phyloP scores from a whole-genome alignment of 2,113 vertebrate species.

The Cryptomyrus ogoouensis region DNA sequence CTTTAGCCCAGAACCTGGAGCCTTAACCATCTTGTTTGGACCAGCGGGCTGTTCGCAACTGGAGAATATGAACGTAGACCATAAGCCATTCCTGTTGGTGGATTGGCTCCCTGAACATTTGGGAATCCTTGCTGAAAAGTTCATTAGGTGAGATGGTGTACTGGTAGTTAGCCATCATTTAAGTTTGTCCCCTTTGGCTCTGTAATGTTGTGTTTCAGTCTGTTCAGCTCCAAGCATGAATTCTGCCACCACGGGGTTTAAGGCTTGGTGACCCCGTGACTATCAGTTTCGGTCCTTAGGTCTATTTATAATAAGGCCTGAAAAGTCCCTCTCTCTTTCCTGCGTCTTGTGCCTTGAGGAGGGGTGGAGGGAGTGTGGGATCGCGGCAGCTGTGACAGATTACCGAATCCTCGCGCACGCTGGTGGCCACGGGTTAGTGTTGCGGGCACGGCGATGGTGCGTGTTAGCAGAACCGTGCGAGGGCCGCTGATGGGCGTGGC shows the following conservation, averaged over 20 bases:
- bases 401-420: background rate
- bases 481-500: background rate
- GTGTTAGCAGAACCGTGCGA: background rate
- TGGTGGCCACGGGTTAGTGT: background rate
- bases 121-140: background rate
- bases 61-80: background rate
- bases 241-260: background rate
- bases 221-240: background rate
- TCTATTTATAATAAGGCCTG: background rate
- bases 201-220: background rate
- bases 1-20: background rate
- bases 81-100: background rate
- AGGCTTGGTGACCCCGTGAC: background rate
- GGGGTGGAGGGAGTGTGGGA: background rate
- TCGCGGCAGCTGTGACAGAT: background rate
- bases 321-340: background rate
- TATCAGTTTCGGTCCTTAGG: background rate
- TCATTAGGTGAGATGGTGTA: background rate
- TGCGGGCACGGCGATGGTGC: too few relatives aligned
- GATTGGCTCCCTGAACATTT: background rate
- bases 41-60: background rate
- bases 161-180: background rate
- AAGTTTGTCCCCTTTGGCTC: background rate
- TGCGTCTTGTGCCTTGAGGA: background rate
- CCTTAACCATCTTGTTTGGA: background rate